Percentiles rank a stretch among this genome's conserved stretches.
phyloP scores from a whole-genome alignment of 2,797 vertebrate species.

The Eulemur coronatus region DNA sequence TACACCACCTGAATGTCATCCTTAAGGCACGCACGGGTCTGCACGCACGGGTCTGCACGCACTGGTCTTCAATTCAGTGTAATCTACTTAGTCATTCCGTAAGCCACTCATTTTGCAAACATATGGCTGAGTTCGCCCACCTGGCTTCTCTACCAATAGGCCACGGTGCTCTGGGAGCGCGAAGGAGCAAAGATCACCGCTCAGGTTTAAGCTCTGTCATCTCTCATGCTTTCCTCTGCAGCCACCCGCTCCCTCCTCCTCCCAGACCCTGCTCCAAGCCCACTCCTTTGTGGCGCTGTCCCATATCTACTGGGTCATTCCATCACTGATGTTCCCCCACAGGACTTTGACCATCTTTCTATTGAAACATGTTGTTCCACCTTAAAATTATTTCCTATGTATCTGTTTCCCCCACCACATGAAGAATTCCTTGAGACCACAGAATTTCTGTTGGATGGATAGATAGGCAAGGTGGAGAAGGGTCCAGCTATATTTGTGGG shows the following conservation, averaged over 20 bases:
- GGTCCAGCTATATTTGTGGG: not conserved
- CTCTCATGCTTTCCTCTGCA: not conserved
- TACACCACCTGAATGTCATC: not conserved
- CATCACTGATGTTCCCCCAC: not conserved
- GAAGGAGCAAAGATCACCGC: not conserved
- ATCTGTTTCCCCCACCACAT: not conserved
- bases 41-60: fast-evolving
- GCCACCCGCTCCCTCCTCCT: not conserved
- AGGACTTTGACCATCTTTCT: not conserved
- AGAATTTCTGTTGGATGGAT: not conserved
- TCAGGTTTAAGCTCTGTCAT: not conserved
- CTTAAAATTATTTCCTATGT: not conserved
- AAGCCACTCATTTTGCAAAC: not conserved
- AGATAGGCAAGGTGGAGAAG: not conserved
- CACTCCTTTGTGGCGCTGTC: not conserved
- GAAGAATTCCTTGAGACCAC: not conserved
- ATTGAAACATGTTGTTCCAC: not conserved
- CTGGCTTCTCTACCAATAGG: not conserved
- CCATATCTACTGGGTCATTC: not conserved
- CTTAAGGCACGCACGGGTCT: not conserved
- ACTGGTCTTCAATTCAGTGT: not conserved
- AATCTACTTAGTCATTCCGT: not conserved
- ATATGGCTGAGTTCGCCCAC: not conserved
- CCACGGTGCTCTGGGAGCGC: not conserved
- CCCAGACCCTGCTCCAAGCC: not conserved